Conservation (phyloP, 2,888 invertebrate species). For the Elysia crispata region DNA sequence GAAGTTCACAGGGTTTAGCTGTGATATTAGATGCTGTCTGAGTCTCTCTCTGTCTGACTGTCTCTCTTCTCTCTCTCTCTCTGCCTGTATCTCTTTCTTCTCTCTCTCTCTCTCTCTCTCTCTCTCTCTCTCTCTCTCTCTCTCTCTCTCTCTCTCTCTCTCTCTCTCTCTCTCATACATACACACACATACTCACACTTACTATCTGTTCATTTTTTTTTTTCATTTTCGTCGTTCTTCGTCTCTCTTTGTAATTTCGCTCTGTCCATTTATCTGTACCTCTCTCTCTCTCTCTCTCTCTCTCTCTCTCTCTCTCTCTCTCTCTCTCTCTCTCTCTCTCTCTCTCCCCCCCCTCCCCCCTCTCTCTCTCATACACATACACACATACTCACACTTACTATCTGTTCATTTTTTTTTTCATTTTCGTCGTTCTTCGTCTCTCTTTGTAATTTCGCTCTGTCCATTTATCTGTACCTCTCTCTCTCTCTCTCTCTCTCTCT, state of each 20-base stretch:
- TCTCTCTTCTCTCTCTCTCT: too few relatives aligned
- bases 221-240: constrained; percentile 9
- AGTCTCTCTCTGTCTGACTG: too few relatives aligned
- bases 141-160: constrained; percentile 3
- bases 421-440: constrained; percentile 24
- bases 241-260: not conserved
- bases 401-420: not conserved
- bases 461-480: constrained; percentile 1
- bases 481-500: constrained; percentile 36
- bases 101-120: too few relatives aligned
- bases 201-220: too few relatives aligned
- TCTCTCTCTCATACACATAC: not conserved
- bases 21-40: too few relatives aligned
- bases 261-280: not conserved
- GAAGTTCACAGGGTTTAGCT: too few relatives aligned
- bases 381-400: too few relatives aligned
- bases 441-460: not conserved
- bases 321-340: constrained; percentile 45
- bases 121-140: too few relatives aligned
- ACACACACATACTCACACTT: too few relatives aligned
- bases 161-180: constrained; percentile 5
- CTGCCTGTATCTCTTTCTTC: too few relatives aligned
- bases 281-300: constrained; percentile 30
- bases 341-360: constrained; percentile 33
- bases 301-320: constrained; percentile 41